These are phyloP conservation scores for Myotis lucifugus DNA, from an alignment of 2,113 vertebrate species.

Conservation along the genomic window DNA sequence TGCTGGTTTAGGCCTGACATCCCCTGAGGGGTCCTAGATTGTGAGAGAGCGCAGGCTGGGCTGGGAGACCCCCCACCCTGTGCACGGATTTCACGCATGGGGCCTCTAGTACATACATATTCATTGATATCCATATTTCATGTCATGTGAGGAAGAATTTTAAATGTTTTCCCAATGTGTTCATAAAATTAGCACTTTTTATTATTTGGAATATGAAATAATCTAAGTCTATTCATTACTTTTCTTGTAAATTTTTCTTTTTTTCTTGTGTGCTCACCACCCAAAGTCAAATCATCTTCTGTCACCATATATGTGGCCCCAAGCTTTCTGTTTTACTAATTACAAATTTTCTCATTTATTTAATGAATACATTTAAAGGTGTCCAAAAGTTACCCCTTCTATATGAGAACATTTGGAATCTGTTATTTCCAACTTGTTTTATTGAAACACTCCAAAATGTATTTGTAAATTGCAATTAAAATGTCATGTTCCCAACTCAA, in stretches of 20 bases:
- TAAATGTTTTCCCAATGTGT: conserved; percentile 4
- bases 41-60: no score
- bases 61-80: no score
- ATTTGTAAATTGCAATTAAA: background rate
- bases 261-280: background rate
- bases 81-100: no score
- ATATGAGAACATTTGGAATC: background rate
- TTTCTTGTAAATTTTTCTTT: background rate
- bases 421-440: background rate
- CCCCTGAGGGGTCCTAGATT: no score
- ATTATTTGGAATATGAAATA: background rate
- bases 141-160: background rate
- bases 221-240: background rate
- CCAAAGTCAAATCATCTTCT: background rate
- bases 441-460: background rate
- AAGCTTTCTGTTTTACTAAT: background rate
- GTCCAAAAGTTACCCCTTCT: background rate
- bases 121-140: background rate
- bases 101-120: background rate
- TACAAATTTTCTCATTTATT: background rate
- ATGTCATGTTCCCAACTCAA: background rate
- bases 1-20: no score
- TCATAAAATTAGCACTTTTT: background rate
- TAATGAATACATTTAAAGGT: conserved; percentile 15
- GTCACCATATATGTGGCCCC: background rate